Conservation (phyloP, 2,113 vertebrate genomes). For the Perca fluviatilis region DNA sequence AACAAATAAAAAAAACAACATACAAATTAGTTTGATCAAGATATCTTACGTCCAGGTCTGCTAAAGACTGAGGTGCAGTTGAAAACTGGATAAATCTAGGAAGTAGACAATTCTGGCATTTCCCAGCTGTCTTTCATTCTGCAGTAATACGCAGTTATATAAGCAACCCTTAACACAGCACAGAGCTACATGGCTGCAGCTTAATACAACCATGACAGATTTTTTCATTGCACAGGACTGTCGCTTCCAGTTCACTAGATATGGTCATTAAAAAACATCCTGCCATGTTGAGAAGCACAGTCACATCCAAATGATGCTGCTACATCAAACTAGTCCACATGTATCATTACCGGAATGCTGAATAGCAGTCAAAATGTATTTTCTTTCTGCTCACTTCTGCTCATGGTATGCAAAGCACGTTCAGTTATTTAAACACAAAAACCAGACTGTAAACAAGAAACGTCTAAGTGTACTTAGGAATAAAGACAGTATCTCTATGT, state of each 20-base stretch:
- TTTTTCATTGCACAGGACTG: background rate
- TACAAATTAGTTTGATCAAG: background rate
- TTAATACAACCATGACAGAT: background rate
- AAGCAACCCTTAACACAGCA: background rate
- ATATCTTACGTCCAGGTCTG: background rate
- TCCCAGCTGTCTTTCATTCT: background rate
- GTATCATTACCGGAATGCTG: background rate
- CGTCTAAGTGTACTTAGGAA: background rate
- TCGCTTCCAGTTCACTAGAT: background rate
- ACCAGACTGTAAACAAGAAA: background rate
- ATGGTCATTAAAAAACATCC: background rate
- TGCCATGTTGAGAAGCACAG: background rate
- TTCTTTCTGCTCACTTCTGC: background rate
- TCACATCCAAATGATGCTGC: background rate
- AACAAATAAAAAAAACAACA: background rate
- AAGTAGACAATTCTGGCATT: background rate
- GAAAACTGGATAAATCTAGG: background rate
- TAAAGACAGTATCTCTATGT: constrained; percentile 11
- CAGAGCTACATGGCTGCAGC: background rate
- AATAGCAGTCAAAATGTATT: background rate
- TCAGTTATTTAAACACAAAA: background rate
- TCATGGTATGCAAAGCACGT: background rate
- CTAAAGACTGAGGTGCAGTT: background rate
- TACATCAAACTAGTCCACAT: background rate
- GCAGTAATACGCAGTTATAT: background rate